These are phyloP conservation scores for Helostoma temminkii DNA, from an alignment of 2,797 vertebrate species.

Conservation along the genomic window DNA sequence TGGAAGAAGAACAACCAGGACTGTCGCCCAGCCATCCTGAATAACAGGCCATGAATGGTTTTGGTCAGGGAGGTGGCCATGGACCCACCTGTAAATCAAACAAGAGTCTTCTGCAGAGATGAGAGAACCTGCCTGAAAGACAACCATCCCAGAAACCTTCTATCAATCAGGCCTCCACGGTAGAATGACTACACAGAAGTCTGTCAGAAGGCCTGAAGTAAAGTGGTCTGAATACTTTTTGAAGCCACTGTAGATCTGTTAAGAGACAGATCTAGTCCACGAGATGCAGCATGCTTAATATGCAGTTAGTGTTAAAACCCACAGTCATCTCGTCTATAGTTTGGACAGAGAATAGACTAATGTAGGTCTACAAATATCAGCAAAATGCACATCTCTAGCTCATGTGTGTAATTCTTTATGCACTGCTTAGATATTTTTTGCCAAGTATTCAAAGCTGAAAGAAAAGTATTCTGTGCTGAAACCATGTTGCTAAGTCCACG, in stretches of 20 bases:
- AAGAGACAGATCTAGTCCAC: conserved; percentile 31
- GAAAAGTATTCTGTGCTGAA: no score
- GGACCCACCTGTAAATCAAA: no score
- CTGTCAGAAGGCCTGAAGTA: not conserved
- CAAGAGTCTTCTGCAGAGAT: no score
- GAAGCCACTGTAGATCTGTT: conserved; percentile 34
- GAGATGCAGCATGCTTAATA: conserved; percentile 40
- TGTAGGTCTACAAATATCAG: conserved; percentile 2
- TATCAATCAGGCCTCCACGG: no score
- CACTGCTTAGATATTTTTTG: not conserved
- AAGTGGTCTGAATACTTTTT: not conserved
- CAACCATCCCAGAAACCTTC: no score
- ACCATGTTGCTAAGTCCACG: not conserved
- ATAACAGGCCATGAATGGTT: not conserved
- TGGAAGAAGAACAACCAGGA: not conserved
- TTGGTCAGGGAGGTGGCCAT: not conserved
- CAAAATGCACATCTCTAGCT: conserved; percentile 6
- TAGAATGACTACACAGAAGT: no score
- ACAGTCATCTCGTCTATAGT: not conserved
- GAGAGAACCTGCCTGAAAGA: no score
- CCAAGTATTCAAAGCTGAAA: not conserved
- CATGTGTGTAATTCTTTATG: not conserved
- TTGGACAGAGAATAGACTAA: not conserved
- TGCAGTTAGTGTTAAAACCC: not conserved
- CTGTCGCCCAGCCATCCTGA: not conserved